A percentile compares a stretch with the other conserved stretches of the same genome.
phyloP scores from a whole-genome alignment of 2,797 vertebrate species.

The Poeciliopsis gracilis region DNA sequence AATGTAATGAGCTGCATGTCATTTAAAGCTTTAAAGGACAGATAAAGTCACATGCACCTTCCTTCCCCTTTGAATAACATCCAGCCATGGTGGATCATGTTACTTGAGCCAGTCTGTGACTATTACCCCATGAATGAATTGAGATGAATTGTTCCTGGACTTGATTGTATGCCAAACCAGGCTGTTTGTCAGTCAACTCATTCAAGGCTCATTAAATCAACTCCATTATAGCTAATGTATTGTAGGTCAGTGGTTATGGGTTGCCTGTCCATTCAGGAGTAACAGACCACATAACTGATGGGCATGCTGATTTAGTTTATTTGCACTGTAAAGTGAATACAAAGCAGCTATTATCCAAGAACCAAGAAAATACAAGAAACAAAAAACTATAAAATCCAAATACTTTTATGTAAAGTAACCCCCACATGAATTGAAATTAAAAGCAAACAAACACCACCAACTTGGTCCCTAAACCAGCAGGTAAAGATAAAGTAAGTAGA shows the following conservation, averaged over 20 bases:
- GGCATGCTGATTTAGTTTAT: constrained; percentile 46
- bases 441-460: neutral
- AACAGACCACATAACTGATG: constrained; percentile 55
- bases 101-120: constrained; percentile 69
- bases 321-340: constrained; percentile 21
- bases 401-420: neutral
- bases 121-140: constrained; percentile 78
- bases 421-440: neutral
- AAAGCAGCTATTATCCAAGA: neutral
- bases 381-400: neutral
- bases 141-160: constrained; percentile 54
- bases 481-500: neutral
- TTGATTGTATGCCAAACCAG: constrained; percentile 53
- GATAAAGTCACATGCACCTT: constrained; percentile 68
- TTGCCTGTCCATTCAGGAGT: constrained; percentile 60
- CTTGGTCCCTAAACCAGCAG: neutral
- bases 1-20: constrained; percentile 64
- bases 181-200: constrained; percentile 66
- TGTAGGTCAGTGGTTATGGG: constrained; percentile 71
- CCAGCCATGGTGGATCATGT: constrained; percentile 63
- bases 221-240: constrained; percentile 80
- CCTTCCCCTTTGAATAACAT: constrained; percentile 59
- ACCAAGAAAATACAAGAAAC: neutral
- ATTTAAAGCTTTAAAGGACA: constrained; percentile 70
- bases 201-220: constrained; percentile 74